Evolutionary conservation across 2,797 vertebrate species (phyloP).

Genomic region (Lagodon rhomboides): DNA sequence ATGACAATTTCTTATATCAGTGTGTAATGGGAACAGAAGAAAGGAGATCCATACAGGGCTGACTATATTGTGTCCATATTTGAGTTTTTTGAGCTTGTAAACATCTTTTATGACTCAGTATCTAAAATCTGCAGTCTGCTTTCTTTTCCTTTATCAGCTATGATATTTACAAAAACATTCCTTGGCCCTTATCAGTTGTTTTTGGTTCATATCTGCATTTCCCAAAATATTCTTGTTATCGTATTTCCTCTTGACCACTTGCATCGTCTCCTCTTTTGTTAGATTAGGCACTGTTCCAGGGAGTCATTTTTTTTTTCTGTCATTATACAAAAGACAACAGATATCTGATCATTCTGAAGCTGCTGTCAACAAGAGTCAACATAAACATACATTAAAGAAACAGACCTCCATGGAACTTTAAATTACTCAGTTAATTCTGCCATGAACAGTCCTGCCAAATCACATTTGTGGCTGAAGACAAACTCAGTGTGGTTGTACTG

Average conservation of each 20-base stretch:
- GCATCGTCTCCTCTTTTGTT: constrained; percentile 35
- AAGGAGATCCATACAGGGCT: background rate
- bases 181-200: constrained; percentile 55
- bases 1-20: background rate
- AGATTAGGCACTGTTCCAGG: constrained; percentile 14
- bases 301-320: constrained; percentile 5
- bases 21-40: background rate
- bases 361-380: background rate
- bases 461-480: constrained; percentile 6
- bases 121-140: constrained; percentile 23
- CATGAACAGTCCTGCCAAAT: constrained; percentile 3
- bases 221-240: constrained; percentile 36
- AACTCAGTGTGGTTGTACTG: background rate
- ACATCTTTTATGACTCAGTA: background rate
- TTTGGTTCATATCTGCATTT: constrained; percentile 55
- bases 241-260: constrained; percentile 40
- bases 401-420: background rate
- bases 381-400: background rate
- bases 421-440: constrained; percentile 10
- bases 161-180: constrained; percentile 52
- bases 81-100: background rate
- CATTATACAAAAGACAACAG: background rate
- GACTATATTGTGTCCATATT: background rate
- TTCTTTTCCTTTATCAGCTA: constrained; percentile 39
- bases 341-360: constrained; percentile 1